Base-by-base conservation (phyloP, 2,113 vertebrate species). In the Xiphophorus maculatus region DNA sequence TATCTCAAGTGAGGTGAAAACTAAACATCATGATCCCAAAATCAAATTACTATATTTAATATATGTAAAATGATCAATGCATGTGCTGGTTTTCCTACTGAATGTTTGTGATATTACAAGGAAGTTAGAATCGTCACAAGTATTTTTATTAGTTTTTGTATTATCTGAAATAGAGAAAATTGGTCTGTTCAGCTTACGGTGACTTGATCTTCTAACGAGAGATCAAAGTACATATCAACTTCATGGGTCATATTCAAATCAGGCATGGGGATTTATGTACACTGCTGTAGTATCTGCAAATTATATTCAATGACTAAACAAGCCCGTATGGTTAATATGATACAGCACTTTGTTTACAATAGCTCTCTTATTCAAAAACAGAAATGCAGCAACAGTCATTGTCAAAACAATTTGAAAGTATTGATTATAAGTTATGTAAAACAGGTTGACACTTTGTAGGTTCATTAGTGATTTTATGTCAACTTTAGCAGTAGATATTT, bases 1-100 rank as follows among this genome's bases (percentile, higher is more conserved):
- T 27, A 79, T 79, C 62, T 14, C 67, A 69, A 44, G 32, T 25
- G 9, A 33, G 54, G 51, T 80, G 65, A 71, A 78, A 65, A 32
- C 71, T 35, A 62, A 19, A 40, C 3, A 64, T 64, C 48, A 37
- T 25, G 9, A 30, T 29, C n/a, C 33, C 19, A 65, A 69, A 44
- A 33, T 11, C 14, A 3, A 15, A 66, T 51, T 19, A 28, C 3
- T 78, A 65, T 48, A 15, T 6, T 1, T 40, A 1, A 22, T 61
- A 8, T 30, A 65, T 58, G n/a, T 42, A 2, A 70, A 29, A 74
- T 73, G 19, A 68, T 63, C 37, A 65, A 6, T 67, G 29, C 27
- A 19, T 13, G 71, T 5, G 5, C 27, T 61, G 15, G 19, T 8
- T 25, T 19, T 33, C 27, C 22, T n/a, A 64, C 61, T 15, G 29